Conservation (phyloP, 2,888 invertebrate genomes). For the Leptinotarsa rubiginosa region DNA sequence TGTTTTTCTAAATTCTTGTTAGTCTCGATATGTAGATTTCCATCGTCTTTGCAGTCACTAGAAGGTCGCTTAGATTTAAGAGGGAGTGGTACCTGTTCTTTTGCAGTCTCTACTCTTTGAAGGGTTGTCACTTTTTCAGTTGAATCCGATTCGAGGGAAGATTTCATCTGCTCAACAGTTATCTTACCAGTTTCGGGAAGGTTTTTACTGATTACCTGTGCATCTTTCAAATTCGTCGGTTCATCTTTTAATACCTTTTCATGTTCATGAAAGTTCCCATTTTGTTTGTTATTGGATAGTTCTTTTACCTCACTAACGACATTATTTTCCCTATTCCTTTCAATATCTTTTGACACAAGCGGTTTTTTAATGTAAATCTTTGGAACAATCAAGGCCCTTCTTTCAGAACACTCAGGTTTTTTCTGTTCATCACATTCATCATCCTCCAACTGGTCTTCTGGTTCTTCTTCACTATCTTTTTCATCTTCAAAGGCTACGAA, state of each 20-base stretch:
- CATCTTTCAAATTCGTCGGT: conserved; percentile 17
- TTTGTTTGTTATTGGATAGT: not conserved
- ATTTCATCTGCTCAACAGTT: not conserved
- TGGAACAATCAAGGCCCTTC: conserved; percentile 49
- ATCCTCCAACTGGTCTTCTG: conserved; percentile 59
- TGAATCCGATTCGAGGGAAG: conserved; percentile 11
- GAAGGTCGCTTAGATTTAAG: not conserved
- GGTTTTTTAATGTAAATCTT: conserved; percentile 55
- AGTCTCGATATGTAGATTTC: conserved; percentile 64
- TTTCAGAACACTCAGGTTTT: conserved; percentile 44
- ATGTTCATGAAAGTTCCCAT: not conserved
- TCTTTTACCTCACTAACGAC: not conserved
- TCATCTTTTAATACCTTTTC: not conserved
- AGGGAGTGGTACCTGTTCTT: conserved; percentile 9
- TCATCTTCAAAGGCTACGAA: conserved; percentile 68
- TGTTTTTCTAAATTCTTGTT: conserved; percentile 65
- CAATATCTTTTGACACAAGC: conserved; percentile 36
- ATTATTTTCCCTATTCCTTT: conserved; percentile 34
- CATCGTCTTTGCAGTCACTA: conserved; percentile 6
- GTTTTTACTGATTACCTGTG: not conserved
- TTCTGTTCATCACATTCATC: conserved; percentile 63
- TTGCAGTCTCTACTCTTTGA: conserved; percentile 23
- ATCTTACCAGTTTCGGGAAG: not conserved
- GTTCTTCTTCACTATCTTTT: conserved; percentile 60
- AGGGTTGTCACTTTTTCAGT: conserved; percentile 31